Conservation (phyloP, 2,797 vertebrate species). For the Sebastolobus alascanus region DNA sequence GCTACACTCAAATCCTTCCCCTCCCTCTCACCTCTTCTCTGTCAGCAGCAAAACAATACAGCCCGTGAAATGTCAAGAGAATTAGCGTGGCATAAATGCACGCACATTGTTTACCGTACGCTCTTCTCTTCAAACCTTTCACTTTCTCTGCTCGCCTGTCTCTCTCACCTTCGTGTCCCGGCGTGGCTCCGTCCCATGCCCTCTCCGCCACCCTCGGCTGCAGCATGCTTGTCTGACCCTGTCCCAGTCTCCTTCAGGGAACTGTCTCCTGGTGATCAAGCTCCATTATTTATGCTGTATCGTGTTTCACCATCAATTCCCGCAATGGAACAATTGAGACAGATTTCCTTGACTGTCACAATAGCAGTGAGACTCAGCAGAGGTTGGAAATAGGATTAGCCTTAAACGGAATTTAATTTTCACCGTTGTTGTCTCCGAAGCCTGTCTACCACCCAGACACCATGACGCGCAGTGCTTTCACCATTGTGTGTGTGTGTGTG, state of each 20-base stretch:
- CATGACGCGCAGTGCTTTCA: conserved; percentile 71
- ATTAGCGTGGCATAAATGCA: conserved; percentile 67
- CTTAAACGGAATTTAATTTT: conserved; percentile 90
- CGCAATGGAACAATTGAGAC: conserved; percentile 83
- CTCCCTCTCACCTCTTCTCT: conserved; percentile 40
- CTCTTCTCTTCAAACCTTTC: conserved; percentile 41
- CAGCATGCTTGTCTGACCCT: conserved; percentile 77
- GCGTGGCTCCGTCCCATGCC: conserved; percentile 27
- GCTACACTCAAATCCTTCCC: conserved; percentile 47
- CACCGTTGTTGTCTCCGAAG: conserved; percentile 82
- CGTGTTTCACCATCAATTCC: conserved; percentile 83
- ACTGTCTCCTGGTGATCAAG: conserved; percentile 70
- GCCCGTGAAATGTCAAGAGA: conserved; percentile 70
- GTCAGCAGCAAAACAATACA: conserved; percentile 60
- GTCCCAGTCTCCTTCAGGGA: conserved; percentile 72
- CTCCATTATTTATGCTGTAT: conserved; percentile 86
- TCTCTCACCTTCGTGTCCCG: conserved; percentile 47
- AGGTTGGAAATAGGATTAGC: conserved; percentile 88
- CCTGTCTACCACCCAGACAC: conserved; percentile 84
- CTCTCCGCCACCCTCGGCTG: conserved; percentile 52
- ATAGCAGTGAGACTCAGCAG: conserved; percentile 80
- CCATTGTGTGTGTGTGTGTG: conserved; percentile 46
- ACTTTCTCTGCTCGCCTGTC: conserved; percentile 47
- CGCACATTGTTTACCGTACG: conserved; percentile 61
- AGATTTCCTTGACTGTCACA: conserved; percentile 85